Evolutionary conservation across 2,888 invertebrate species (phyloP).

Genomic region (Lingula anatina): DNA sequence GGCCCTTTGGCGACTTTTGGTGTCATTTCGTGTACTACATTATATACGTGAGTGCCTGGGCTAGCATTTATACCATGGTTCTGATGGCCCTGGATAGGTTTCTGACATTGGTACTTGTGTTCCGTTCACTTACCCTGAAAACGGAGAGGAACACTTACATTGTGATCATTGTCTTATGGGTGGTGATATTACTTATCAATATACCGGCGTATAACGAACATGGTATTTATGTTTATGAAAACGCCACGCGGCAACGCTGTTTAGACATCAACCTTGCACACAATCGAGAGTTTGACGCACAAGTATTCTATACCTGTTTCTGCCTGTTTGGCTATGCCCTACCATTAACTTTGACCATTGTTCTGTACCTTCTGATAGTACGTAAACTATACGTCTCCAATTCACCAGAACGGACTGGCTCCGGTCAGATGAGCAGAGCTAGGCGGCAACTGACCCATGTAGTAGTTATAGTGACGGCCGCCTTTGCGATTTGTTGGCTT

Average conservation of each 20-base stretch:
- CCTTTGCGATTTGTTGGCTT: constrained; percentile 88
- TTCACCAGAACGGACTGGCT: too few relatives aligned
- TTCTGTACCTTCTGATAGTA: constrained; percentile 82
- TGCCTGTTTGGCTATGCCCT: constrained; percentile 81
- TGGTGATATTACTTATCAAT: constrained; percentile 59
- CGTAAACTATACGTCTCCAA: constrained; percentile 73
- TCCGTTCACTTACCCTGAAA: constrained; percentile 74
- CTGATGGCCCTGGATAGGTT: constrained; percentile 84
- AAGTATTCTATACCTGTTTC: constrained; percentile 48
- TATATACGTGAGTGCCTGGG: constrained; percentile 84
- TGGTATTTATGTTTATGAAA: constrained; percentile 8
- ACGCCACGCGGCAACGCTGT: too few relatives aligned
- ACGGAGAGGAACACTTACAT: constrained; percentile 73
- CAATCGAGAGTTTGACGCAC: constrained; percentile 2
- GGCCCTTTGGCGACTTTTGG: constrained; percentile 85
- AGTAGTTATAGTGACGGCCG: constrained; percentile 82
- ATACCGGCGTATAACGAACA: constrained; percentile 24
- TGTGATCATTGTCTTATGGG: constrained; percentile 75
- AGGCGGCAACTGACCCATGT: too few relatives aligned
- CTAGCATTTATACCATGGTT: constrained; percentile 84
- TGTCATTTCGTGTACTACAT: constrained; percentile 86
- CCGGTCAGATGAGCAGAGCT: too few relatives aligned
- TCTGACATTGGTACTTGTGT: constrained; percentile 85
- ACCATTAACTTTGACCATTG: constrained; percentile 76
- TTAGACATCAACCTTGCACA: constrained; percentile 43